Percentiles rank a stretch among this genome's conserved stretches.
Conservation (phyloP, 2,797 vertebrate species). For the Distichodus sexfasciatus region DNA sequence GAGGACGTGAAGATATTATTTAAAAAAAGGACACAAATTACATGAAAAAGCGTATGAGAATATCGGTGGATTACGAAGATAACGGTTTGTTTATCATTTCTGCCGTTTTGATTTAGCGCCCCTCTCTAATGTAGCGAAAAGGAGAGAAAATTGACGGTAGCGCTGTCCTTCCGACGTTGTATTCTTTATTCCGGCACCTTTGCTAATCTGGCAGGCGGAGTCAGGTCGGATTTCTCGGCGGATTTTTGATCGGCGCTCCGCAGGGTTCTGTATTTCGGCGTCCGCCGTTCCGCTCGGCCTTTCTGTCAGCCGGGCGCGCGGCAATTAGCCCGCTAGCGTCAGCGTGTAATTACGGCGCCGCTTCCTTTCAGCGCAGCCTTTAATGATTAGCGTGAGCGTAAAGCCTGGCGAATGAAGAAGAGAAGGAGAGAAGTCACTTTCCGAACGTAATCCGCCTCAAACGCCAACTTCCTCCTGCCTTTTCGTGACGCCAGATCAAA, state of each 20-base stretch:
- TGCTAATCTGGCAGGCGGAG: too few relatives aligned
- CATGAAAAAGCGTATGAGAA: too few relatives aligned
- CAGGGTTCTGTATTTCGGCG: too few relatives aligned
- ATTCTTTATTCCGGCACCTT: too few relatives aligned
- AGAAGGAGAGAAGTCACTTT: conserved; percentile 53
- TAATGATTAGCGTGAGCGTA: conserved; percentile 60
- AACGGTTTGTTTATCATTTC: too few relatives aligned
- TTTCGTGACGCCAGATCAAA: conserved; percentile 62
- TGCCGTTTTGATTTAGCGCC: too few relatives aligned
- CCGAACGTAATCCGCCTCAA: conserved; percentile 60
- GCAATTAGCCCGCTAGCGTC: conserved; percentile 57
- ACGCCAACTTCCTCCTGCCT: conserved; percentile 52
- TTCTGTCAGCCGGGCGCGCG: conserved; percentile 32
- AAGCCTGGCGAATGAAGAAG: conserved; percentile 58
- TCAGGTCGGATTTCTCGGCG: conserved; percentile 37
- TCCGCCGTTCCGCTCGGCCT: conserved; percentile 25
- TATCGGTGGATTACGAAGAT: too few relatives aligned
- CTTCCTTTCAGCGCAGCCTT: conserved; percentile 53
- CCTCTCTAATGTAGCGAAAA: too few relatives aligned
- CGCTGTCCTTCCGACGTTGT: not conserved
- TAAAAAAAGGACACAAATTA: too few relatives aligned
- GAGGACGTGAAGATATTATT: too few relatives aligned
- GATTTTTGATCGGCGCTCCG: too few relatives aligned
- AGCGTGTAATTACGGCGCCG: conserved; percentile 58
- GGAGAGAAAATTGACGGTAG: too few relatives aligned